phyloP scores from a whole-genome alignment of 37 sponge, comb jelly and placozoan genomes.

The Eunapius fragilis region DNA sequence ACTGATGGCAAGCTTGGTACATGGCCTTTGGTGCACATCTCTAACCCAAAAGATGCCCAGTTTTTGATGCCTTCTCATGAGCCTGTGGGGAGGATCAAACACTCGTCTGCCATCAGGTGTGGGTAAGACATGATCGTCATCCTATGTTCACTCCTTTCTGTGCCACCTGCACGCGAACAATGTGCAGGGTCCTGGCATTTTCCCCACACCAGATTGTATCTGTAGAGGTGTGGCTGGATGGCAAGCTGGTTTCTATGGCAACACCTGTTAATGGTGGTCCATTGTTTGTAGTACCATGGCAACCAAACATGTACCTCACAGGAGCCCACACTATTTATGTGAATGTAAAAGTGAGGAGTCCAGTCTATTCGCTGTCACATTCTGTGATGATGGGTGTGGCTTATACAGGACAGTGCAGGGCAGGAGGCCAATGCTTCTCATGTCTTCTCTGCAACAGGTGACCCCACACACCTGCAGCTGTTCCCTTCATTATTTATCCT shows the following conservation, averaged over 20 bases:
- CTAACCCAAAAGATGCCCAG: slow-evolving; percentile 84
- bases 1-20: slow-evolving; percentile 47
- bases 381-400: not conserved
- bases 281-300: slow-evolving; percentile 80
- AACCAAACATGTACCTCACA: slow-evolving; percentile 24
- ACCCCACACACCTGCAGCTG: not conserved
- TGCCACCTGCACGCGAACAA: not conserved
- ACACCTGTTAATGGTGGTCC: slow-evolving; percentile 34
- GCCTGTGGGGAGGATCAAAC: slow-evolving; percentile 63
- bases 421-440: slow-evolving; percentile 28
- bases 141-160: not conserved
- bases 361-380: not conserved
- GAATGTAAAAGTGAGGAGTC: slow-evolving; percentile 36
- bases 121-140: not conserved
- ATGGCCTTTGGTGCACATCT: slow-evolving; percentile 86
- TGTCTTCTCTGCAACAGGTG: slow-evolving; percentile 68
- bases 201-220: slow-evolving; percentile 57
- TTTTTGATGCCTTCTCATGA: slow-evolving; percentile 65
- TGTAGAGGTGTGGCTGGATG: slow-evolving; percentile 74
- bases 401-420: slow-evolving; percentile 41
- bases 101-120: slow-evolving; percentile 88
- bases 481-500: slow-evolving; percentile 55
- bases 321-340: slow-evolving; percentile 73
- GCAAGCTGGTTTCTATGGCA: slow-evolving; percentile 4
- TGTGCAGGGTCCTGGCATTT: slow-evolving; percentile 71